Conservation (phyloP, 2,113 vertebrate species). For the Neolamprologus cancellatus region DNA sequence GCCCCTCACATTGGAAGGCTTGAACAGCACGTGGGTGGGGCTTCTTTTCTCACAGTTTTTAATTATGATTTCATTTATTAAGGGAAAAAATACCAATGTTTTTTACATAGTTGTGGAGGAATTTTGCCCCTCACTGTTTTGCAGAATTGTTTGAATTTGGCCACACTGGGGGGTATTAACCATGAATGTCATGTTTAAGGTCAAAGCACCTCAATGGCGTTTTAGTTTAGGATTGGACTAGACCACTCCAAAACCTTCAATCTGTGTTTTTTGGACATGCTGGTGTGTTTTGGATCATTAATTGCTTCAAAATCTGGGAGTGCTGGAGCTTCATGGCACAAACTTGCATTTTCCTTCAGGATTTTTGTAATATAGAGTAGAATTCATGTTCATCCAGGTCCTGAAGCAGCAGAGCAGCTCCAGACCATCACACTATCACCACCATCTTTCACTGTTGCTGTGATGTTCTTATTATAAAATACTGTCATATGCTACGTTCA, state of each 20-base stretch:
- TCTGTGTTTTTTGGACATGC: not conserved
- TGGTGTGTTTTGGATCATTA: not conserved
- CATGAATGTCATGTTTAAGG: not conserved
- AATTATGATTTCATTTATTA: not conserved
- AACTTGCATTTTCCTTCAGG: not conserved
- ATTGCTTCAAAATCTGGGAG: not conserved
- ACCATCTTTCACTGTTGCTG: not conserved
- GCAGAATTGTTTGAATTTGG: not conserved
- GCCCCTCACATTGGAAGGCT: not conserved
- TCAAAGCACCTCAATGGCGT: not conserved
- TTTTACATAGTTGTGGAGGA: not conserved
- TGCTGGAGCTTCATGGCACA: not conserved
- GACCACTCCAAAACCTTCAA: not conserved
- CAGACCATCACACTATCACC: not conserved
- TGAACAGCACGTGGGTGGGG: not conserved
- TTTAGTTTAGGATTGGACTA: not conserved
- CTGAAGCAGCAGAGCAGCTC: not conserved
- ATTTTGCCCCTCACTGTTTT: not conserved
- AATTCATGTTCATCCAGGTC: not conserved
- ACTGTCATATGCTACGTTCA: not conserved
- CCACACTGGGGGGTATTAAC: not conserved
- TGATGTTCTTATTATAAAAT: not conserved
- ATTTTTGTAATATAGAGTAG: not conserved
- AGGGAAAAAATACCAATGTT: not conserved
- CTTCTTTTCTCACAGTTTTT: not conserved